Conservation (phyloP, 2,797 vertebrate species). For the Diplodus sargus region DNA sequence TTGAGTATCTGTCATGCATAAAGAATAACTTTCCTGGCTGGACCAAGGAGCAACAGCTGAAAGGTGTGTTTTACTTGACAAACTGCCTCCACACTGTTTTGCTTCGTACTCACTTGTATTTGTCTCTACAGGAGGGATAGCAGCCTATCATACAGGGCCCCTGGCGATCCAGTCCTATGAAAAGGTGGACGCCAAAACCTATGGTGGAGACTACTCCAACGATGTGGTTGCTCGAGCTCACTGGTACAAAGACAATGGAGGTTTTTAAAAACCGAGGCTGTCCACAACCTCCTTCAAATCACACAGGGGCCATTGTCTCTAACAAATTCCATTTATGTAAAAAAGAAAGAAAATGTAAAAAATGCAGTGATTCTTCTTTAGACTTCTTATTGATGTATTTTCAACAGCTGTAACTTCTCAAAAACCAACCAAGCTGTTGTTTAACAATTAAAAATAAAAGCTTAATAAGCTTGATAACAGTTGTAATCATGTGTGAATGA, state of each 20-base stretch:
- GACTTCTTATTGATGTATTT: too few relatives aligned
- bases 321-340: neutral
- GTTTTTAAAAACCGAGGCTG: neutral
- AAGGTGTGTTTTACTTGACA: constrained; percentile 35
- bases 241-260: constrained; percentile 22
- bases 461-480: too few relatives aligned
- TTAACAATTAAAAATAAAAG: too few relatives aligned
- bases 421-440: too few relatives aligned
- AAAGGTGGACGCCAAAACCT: neutral
- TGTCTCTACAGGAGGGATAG: constrained; percentile 38
- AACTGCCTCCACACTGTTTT: neutral
- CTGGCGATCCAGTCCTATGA: constrained; percentile 4
- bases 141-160: constrained; percentile 35
- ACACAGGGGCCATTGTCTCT: neutral
- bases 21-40: neutral
- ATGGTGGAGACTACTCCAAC: constrained; percentile 31
- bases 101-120: constrained; percentile 4
- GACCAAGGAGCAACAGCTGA: constrained; percentile 29
- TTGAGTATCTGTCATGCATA: neutral
- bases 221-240: constrained; percentile 43
- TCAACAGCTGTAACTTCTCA: too few relatives aligned
- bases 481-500: too few relatives aligned
- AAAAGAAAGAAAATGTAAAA: too few relatives aligned
- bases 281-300: neutral
- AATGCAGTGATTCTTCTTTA: too few relatives aligned